phyloP scores from a whole-genome alignment of 2,113 vertebrate genomes.

The Gasterosteus nipponicus region DNA sequence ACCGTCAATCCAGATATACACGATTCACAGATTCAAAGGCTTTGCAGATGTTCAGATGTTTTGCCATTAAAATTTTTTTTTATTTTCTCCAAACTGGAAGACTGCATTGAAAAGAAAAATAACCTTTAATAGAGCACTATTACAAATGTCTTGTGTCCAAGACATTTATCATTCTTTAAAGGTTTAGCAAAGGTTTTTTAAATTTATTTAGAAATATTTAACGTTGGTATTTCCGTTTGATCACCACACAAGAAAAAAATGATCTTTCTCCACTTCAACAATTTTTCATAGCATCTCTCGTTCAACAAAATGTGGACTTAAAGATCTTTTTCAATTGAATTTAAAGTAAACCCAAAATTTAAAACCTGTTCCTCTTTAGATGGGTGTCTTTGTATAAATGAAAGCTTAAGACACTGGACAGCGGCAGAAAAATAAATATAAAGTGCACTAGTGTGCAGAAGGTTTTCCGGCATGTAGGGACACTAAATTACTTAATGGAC shows the following conservation, averaged over 20 bases:
- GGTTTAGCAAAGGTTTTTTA: not conserved
- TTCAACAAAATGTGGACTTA: not conserved
- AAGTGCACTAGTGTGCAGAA: no score
- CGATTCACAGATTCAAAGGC: no score
- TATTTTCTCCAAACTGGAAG: not conserved
- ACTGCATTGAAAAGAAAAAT: not conserved
- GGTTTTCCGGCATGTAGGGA: no score
- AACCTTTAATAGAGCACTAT: not conserved
- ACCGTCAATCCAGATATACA: not conserved
- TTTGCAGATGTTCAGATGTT: not conserved
- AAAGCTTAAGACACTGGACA: no score
- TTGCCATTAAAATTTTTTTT: no score
- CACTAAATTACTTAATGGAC: no score
- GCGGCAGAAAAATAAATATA: no score
- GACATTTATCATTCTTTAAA: not conserved
- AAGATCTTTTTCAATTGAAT: not conserved
- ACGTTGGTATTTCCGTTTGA: not conserved
- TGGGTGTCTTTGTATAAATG: no score
- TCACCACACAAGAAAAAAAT: not conserved
- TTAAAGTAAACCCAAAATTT: not conserved
- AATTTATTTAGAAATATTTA: not conserved
- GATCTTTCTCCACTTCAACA: not conserved
- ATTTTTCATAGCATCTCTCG: not conserved
- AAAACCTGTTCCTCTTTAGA: not conserved
- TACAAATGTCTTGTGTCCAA: no score